Base-by-base conservation (phyloP, 2,113 vertebrate species). In the Meriones unguiculatus region DNA sequence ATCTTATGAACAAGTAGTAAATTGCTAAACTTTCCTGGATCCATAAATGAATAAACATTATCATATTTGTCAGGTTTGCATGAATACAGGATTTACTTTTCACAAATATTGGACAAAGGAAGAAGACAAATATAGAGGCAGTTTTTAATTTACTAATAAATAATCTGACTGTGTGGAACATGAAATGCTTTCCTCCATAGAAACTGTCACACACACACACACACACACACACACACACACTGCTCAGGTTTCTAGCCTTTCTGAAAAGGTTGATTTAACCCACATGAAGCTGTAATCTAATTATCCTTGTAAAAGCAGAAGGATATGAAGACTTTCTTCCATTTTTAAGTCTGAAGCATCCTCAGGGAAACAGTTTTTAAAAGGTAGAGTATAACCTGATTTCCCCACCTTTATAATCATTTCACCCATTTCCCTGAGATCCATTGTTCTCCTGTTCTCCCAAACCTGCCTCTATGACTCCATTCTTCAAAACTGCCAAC, bases 401-500 rank as follows among this genome's bases (percentile, higher is more conserved):
- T 64, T 84, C 92, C 46, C 41, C 24, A 87, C 20, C 57, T 75
- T 72, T 38, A 54, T 82, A n/a, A 2, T 78, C 76, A 54, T 84
- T 92, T 93, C 76, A 69, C 30, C 25, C 73, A 87, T 95, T n/a
- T 90, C 72, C 28, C 38, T 85, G 52, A 80, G 25, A 94, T 81
- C 77, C 12, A 75, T 12, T 59, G 59, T 46, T 96, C 46, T 76
- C 98, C 96, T 97, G 97, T 82, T 89, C 1, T 64, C 30, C 50
- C 9, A 94, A 82, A 25, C 5, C 59, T 41, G 30, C 46, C 84
- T 78, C 35, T 87, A 12, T 77, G 54, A 93, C 35, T 70, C 50
- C 24, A 73, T 84, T 93, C 50, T 87, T 78, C 50, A 80, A 73
- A 95, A 96, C 38, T 87, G 9, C 25, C 38, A 89, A 50, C 46